Evolutionary conservation across 2,113 vertebrate genomes (phyloP).

Genomic region (Pseudopipra pipra): DNA sequence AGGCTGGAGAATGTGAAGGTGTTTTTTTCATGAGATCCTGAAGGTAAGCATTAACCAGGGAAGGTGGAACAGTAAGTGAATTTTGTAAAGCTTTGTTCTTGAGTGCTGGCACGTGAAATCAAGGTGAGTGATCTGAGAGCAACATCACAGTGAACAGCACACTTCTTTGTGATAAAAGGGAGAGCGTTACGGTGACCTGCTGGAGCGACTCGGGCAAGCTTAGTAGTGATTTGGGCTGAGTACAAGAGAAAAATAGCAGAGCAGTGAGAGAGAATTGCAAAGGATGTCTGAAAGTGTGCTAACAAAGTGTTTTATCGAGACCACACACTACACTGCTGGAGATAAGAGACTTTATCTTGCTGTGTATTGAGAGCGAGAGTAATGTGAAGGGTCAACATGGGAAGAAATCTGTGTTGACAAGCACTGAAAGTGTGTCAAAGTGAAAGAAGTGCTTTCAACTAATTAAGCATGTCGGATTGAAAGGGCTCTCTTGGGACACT

Average conservation of each 20-base stretch:
- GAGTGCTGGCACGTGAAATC: not conserved
- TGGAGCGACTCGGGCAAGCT: not conserved
- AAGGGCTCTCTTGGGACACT: not conserved
- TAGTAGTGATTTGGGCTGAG: not conserved
- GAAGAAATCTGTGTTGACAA: not conserved
- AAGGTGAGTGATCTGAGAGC: not conserved
- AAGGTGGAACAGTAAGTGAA: not conserved
- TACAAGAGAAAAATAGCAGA: not conserved
- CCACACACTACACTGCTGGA: not conserved
- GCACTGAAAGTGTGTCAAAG: not conserved
- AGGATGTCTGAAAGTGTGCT: not conserved
- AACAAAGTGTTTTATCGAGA: not conserved
- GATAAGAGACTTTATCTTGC: not conserved
- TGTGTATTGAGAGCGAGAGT: not conserved
- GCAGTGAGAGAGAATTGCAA: not conserved
- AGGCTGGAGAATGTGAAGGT: not conserved
- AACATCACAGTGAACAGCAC: not conserved
- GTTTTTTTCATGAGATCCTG: not conserved
- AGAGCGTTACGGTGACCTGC: not conserved
- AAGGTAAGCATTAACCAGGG: not conserved
- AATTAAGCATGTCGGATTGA: not conserved
- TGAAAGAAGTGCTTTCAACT: not conserved
- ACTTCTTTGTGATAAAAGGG: not conserved
- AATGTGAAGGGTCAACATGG: not conserved
- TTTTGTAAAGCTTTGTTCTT: slow-evolving; percentile 1